phyloP scores from a whole-genome alignment of 2,888 invertebrate species.

The Gandaritis pyraliata region DNA sequence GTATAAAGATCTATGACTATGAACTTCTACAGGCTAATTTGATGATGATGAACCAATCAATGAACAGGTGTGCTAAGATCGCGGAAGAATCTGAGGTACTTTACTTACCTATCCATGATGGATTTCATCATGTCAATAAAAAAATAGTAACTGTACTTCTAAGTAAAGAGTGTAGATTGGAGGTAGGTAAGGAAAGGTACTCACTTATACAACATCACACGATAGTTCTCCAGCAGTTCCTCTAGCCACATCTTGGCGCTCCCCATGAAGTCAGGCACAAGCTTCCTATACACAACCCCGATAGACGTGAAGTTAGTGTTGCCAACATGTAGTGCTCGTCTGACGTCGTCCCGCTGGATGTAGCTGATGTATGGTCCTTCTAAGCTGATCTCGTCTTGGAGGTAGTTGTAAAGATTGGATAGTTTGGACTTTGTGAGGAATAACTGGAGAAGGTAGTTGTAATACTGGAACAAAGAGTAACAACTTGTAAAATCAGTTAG shows the following conservation, averaged over 20 bases:
- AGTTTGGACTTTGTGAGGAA: conserved; percentile 74
- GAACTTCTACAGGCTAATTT: no score
- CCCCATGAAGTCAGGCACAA: conserved; percentile 82
- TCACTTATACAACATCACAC: conserved; percentile 86
- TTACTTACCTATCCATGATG: no score
- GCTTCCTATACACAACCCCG: conserved; percentile 77
- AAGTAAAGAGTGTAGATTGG: no score
- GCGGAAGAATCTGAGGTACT: no score
- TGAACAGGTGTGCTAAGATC: no score
- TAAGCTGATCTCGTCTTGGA: conserved; percentile 68
- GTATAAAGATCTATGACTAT: no score
- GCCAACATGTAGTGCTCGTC: conserved; percentile 82
- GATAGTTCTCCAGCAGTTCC: conserved; percentile 80
- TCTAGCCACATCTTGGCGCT: conserved; percentile 84
- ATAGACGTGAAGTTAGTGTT: conserved; percentile 79
- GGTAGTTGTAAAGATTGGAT: conserved; percentile 78
- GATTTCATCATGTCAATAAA: no score
- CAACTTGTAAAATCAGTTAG: not conserved
- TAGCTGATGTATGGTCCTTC: conserved; percentile 73
- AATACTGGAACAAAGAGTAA: conserved; percentile 67
- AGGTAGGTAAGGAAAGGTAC: conserved; percentile 39
- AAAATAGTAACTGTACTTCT: no score
- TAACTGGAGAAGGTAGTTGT: conserved; percentile 75
- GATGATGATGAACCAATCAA: no score
- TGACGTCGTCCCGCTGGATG: conserved; percentile 71